Evolutionary conservation across 2,888 invertebrate species (phyloP).

Genomic region (Caenorhabditis sp.): DNA sequence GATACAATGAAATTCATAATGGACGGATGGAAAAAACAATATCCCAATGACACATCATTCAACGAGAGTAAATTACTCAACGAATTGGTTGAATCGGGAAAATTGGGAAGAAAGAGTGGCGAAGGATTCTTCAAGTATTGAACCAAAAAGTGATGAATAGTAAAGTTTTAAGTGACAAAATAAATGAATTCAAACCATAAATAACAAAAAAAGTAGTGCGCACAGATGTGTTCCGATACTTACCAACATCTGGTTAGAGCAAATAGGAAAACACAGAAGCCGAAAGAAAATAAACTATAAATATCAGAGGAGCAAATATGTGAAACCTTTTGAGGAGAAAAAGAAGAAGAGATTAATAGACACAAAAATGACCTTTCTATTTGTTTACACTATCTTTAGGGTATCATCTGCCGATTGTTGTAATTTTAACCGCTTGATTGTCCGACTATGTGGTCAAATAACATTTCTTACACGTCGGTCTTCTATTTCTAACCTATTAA

Average conservation of each 20-base stretch:
- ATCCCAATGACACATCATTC: constrained; percentile 78
- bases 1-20: constrained; percentile 80
- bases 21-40: constrained; percentile 81
- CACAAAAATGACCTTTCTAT: background rate
- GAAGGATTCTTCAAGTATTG: constrained; percentile 77
- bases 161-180: background rate
- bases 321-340: no score
- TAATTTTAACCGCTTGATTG: background rate
- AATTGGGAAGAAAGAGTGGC: constrained; percentile 82
- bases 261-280: background rate
- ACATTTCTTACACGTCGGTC: no score
- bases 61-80: constrained; percentile 76
- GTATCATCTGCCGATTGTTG: background rate
- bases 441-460: background rate
- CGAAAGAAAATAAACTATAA: background rate
- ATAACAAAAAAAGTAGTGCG: background rate
- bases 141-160: background rate
- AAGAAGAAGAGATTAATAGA: background rate
- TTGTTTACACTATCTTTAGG: background rate
- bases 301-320: background rate
- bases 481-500: no score
- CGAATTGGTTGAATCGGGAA: constrained; percentile 81
- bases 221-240: background rate
- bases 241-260: background rate
- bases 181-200: background rate